These are phyloP conservation scores for Acrocephalus arundinaceus DNA, from an alignment of 2,113 vertebrate species.

Conservation along the genomic window DNA sequence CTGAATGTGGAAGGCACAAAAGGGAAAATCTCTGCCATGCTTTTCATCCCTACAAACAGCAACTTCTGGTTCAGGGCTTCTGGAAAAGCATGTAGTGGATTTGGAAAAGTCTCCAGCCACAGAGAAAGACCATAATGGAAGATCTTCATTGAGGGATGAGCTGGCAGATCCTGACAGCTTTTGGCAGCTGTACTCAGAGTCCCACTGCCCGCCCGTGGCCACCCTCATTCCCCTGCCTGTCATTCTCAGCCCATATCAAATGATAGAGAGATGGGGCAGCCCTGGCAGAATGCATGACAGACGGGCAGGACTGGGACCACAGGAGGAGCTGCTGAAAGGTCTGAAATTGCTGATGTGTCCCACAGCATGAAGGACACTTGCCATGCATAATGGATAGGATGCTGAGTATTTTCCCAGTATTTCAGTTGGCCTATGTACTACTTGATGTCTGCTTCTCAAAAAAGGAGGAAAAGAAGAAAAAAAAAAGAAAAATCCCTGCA, in stretches of 20 bases:
- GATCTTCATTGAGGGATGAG: conserved; percentile 18
- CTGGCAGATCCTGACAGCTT: conserved; percentile 10
- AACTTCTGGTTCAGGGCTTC: not conserved
- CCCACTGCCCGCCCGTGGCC: not conserved
- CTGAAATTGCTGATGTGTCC: conserved; percentile 29
- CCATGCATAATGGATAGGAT: conserved; percentile 11
- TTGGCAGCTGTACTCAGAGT: not conserved
- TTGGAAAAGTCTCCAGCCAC: conserved; percentile 19
- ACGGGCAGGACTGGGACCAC: conserved; percentile 22
- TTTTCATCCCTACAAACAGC: not conserved
- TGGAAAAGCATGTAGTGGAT: not conserved
- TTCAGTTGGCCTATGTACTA: not conserved
- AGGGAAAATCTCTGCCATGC: not conserved
- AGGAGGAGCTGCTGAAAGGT: conserved; percentile 57
- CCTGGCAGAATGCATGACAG: not conserved
- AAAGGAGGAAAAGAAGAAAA: not conserved
- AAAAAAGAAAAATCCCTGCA: not conserved
- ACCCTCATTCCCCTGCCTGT: conserved; percentile 6
- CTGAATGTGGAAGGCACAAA: not conserved
- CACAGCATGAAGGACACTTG: conserved; percentile 17
- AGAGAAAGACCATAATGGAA: conserved; percentile 1
- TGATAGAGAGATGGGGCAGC: conserved; percentile 33
- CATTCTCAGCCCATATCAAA: conserved; percentile 16
- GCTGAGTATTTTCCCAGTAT: conserved; percentile 16
- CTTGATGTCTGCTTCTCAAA: conserved; percentile 11